Base-by-base conservation (phyloP, 2,888 invertebrate genomes). In the Diplazon laetatorius region DNA sequence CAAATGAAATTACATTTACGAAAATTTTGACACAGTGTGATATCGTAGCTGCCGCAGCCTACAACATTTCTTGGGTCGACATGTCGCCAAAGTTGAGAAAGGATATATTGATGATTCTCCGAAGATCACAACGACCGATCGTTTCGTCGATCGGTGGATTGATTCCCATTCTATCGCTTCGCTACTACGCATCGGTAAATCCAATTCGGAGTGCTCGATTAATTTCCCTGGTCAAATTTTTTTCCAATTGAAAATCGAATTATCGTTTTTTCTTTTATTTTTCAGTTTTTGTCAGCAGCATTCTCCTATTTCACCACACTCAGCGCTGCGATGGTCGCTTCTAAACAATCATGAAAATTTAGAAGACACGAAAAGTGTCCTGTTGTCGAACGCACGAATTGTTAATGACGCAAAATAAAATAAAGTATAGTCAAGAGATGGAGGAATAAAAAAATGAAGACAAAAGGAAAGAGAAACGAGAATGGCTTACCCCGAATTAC, bases 271-370 rank as follows among this genome's bases (percentile, higher is more conserved):
- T 3, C 12, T 25, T 14, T 20, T 52, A 9, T 55, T 35, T 63
- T 70, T 70, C 63, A 85, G 83, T 85, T 80, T 37, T 57, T 85
- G 12, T 80, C 85, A 1, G 82, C 82, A 30, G 65, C 79, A 4
- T 70, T 81, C 25, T 83, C 85, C 0, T 71, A 78, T 14, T 85
- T 85, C 59, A 82, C 84, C 30, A 76, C 82, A 12, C 44, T 85
- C 10, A 80, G 82, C 20, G 55, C 70, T 14, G 42, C 71, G 10
- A 70, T 76, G 30, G 6, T 30, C 2, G 30, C 30, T n/a, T n/a
- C n/a, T 30, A 30, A 30, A 6, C 4, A 30, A 30, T 30, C 30
- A 30, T 30, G 6, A 30, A 6, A 30, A 6, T 6, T 30, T 30
- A 30, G 6, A 30, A 30, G 6, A 30, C 30, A 30, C 30, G 2